phyloP scores from a whole-genome alignment of 2,888 invertebrate genomes.

The Parnassius smintheus region DNA sequence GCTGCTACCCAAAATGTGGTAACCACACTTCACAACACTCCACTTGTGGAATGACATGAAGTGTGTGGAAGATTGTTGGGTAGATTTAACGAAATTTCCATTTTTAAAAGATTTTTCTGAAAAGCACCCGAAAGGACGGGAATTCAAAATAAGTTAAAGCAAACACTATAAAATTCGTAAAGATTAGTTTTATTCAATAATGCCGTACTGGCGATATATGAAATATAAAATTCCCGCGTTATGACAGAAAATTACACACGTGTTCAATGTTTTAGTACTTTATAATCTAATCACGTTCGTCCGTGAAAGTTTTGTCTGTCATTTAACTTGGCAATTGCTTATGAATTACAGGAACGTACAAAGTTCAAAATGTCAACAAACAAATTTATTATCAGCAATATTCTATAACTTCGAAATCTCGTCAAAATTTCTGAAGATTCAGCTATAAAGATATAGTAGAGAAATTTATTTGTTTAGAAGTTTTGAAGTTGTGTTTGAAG shows the following conservation, averaged over 20 bases:
- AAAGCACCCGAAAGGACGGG: too few relatives aligned
- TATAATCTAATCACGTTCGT: conserved; percentile 13
- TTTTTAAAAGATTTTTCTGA: too few relatives aligned
- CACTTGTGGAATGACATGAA: too few relatives aligned
- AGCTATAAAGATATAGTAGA: conserved; percentile 10
- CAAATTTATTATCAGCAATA: conserved; percentile 23
- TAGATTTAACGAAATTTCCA: too few relatives aligned
- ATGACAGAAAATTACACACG: background rate
- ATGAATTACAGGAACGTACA: conserved; percentile 10
- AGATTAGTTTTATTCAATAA: too few relatives aligned
- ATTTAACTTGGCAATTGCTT: conserved; percentile 25
- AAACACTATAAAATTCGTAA: too few relatives aligned
- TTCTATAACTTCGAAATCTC: conserved; percentile 12
- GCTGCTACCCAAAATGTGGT: too few relatives aligned
- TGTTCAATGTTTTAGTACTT: background rate
- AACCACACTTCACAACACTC: too few relatives aligned
- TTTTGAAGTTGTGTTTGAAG: too few relatives aligned
- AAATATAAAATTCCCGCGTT: background rate
- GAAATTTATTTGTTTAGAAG: conserved; percentile 4
- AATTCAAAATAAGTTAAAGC: too few relatives aligned
- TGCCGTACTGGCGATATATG: too few relatives aligned
- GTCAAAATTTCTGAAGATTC: conserved; percentile 11
- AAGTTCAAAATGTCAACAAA: conserved; percentile 16
- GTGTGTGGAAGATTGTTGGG: too few relatives aligned
- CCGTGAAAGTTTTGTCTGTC: conserved; percentile 19